phyloP scores from a whole-genome alignment of 2,797 vertebrate species.

The Gadopsis bispinosus region DNA sequence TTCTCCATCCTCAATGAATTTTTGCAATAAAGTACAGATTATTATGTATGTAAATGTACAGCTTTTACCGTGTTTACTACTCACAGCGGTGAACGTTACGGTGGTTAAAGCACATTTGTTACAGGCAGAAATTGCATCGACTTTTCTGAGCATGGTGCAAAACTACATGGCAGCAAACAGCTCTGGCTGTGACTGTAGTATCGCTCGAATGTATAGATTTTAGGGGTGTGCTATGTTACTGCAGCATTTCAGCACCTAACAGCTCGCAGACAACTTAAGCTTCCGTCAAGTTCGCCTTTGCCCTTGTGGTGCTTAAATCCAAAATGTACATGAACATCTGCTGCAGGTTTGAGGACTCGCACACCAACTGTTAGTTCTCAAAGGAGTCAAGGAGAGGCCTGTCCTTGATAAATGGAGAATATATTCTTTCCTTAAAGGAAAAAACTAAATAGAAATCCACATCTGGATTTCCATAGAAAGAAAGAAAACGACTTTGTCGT shows the following conservation, averaged over 20 bases:
- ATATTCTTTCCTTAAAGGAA: background rate
- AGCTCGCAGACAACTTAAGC: background rate
- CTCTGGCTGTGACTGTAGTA: background rate
- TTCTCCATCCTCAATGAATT: no score
- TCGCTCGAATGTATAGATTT: background rate
- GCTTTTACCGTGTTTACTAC: background rate
- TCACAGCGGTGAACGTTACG: background rate
- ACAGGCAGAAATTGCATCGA: background rate
- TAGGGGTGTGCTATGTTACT: background rate
- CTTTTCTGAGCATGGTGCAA: background rate
- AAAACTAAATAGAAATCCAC: background rate
- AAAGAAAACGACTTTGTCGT: no score
- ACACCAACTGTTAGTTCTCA: background rate
- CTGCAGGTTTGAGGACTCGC: background rate
- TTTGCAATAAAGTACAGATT: background rate
- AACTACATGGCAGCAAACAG: background rate
- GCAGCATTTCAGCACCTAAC: background rate
- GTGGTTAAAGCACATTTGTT: background rate
- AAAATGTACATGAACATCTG: slow-evolving; percentile 9
- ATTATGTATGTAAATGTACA: background rate
- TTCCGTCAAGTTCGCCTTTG: background rate
- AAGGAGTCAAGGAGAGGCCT: background rate
- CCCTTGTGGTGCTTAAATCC: background rate
- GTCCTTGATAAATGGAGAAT: background rate
- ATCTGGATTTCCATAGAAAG: background rate